phyloP scores from a whole-genome alignment of 2,113 vertebrate genomes.

The Hemiprocne comata region DNA sequence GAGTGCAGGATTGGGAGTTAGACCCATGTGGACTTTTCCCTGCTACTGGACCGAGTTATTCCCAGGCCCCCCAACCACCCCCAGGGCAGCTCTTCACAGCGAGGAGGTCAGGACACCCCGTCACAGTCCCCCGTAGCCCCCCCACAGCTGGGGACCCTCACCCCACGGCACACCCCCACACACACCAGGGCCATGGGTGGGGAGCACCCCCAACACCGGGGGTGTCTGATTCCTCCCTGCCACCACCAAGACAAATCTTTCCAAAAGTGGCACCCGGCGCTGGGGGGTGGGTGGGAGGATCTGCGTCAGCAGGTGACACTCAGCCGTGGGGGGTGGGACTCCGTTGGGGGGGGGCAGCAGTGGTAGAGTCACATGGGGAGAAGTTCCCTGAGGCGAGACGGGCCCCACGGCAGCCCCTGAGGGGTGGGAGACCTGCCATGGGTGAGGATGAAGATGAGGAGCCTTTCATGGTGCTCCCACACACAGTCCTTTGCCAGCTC shows the following conservation, averaged over 20 bases:
- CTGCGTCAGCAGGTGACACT: conserved; percentile 51
- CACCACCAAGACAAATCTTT: background rate
- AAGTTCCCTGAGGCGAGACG: background rate
- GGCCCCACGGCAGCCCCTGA: background rate
- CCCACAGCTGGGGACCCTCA: background rate
- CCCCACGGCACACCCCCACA: no score
- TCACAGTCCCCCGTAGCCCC: no score
- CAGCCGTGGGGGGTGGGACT: background rate
- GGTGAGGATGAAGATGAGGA: background rate
- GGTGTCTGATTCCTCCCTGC: background rate
- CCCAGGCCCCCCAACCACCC: background rate
- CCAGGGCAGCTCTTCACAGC: no score
- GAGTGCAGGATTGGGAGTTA: no score
- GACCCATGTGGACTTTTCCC: background rate
- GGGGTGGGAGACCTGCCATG: background rate
- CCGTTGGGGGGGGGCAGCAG: background rate
- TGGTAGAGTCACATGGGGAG: background rate
- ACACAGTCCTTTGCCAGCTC: background rate
- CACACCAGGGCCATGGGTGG: no score
- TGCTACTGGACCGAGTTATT: no score
- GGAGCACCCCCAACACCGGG: no score
- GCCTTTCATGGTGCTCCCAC: accelerated
- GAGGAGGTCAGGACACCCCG: no score
- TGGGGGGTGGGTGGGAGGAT: conserved; percentile 50
- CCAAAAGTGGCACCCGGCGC: background rate